These are phyloP conservation scores for Neosilurus hyrtlii DNA, from an alignment of 2,797 vertebrate species.

Conservation along the genomic window DNA sequence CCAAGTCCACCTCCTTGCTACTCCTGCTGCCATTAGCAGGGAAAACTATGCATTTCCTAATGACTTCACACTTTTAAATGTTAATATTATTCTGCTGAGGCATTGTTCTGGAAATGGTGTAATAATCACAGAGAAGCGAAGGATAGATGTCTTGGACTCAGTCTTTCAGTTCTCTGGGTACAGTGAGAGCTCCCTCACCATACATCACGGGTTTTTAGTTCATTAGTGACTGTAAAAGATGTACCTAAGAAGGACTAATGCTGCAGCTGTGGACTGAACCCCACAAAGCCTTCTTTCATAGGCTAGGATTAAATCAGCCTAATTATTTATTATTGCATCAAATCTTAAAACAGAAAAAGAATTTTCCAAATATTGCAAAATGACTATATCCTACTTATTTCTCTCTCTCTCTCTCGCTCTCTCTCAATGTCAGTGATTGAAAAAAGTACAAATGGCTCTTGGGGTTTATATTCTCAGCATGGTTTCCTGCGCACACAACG, in stretches of 20 bases:
- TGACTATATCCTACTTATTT: not conserved
- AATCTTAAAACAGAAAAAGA: conserved; percentile 7
- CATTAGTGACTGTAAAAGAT: conserved; percentile 29
- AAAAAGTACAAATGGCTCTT: conserved; percentile 18
- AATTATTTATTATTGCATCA: conserved; percentile 33
- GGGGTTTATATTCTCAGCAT: conserved; percentile 30
- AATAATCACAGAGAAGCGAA: conserved; percentile 33
- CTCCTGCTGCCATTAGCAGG: conserved; percentile 50
- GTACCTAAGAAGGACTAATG: conserved; percentile 12
- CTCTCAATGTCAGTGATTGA: conserved; percentile 12
- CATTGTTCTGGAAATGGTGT: conserved; percentile 25
- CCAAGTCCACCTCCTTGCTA: conserved; percentile 50
- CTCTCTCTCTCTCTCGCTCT: not conserved
- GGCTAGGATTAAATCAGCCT: conserved; percentile 16
- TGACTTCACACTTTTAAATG: conserved; percentile 58
- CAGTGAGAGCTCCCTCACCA: conserved; percentile 17
- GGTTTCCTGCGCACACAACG: conserved; percentile 12
- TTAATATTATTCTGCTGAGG: conserved; percentile 40
- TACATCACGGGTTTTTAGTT: conserved; percentile 38
- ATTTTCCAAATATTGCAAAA: conserved; percentile 7
- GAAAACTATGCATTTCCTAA: conserved; percentile 54
- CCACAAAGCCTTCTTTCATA: conserved; percentile 24
- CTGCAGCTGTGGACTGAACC: not conserved
- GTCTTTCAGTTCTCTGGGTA: conserved; percentile 33
- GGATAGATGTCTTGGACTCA: conserved; percentile 32